Conservation (phyloP, 2,113 vertebrate species). For the Zapornia atra region DNA sequence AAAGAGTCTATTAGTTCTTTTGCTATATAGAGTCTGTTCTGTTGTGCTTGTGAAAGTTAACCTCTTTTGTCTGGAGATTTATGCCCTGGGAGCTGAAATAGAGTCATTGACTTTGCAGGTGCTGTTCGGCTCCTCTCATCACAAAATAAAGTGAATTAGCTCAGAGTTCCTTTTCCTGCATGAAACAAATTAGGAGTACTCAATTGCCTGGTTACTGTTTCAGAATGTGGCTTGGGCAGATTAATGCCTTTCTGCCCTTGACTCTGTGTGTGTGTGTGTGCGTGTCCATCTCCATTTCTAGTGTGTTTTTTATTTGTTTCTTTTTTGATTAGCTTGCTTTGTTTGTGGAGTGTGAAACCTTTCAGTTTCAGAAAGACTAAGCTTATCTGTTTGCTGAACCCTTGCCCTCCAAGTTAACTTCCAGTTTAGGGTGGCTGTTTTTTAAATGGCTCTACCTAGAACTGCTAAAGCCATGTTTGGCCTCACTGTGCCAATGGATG, state of each 20-base stretch:
- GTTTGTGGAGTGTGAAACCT: not conserved
- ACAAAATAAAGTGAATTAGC: not conserved
- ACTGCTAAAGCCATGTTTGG: not conserved
- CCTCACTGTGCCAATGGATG: not conserved
- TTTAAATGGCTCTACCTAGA: not conserved
- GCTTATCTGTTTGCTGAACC: not conserved
- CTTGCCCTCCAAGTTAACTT: not conserved
- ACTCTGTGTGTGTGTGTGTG: too few species aligned
- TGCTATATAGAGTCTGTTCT: not conserved
- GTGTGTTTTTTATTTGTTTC: not conserved
- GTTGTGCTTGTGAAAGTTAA: not conserved
- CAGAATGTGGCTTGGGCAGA: not conserved
- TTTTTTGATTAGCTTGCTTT: not conserved
- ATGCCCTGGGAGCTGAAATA: not conserved
- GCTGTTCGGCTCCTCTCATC: not conserved
- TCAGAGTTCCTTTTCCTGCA: not conserved
- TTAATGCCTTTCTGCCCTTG: not conserved
- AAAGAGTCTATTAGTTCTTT: not conserved
- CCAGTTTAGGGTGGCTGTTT: not conserved
- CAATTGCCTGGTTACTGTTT: not conserved
- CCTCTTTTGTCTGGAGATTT: slow-evolving; percentile 11
- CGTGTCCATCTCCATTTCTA: not conserved
- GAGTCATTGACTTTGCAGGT: not conserved
- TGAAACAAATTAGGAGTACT: not conserved
- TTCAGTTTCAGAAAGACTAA: not conserved